A percentile compares a stretch with the other conserved stretches of the same genome.
Evolutionary conservation across 92 coral and sea anemone species (phyloP).

Genomic region (Ricordea florida): DNA sequence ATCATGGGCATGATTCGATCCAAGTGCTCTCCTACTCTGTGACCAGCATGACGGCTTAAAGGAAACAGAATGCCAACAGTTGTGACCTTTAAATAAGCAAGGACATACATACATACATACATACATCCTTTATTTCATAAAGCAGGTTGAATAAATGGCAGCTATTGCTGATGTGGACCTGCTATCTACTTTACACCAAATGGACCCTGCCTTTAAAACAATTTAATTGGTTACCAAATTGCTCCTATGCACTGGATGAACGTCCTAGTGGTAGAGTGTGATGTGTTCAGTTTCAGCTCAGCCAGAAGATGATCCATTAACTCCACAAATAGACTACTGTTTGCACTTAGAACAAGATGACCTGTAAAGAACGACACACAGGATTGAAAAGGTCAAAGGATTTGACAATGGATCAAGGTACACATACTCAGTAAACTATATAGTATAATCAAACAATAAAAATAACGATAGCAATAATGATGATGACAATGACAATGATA

Average conservation of each 20-base stretch:
- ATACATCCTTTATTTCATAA: too few species aligned
- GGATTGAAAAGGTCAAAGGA: too few species aligned
- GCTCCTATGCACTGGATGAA: slow-evolving; percentile 98
- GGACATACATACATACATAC: too few species aligned
- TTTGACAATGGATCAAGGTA: too few species aligned
- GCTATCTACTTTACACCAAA: background rate
- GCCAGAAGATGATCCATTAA: slow-evolving; percentile 86
- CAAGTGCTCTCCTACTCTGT: slow-evolving; percentile 95
- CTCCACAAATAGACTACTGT: slow-evolving; percentile 89
- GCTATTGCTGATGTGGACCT: too few species aligned
- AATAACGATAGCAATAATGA: background rate
- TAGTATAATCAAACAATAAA: background rate
- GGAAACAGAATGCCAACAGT: too few species aligned
- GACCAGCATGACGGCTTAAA: slow-evolving; percentile 99
- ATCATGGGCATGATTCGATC: slow-evolving; percentile 96
- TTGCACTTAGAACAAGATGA: slow-evolving; percentile 91
- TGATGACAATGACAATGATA: background rate
- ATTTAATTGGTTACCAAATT: slow-evolving; percentile 65
- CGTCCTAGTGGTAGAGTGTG: slow-evolving; percentile 93
- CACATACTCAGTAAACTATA: too few species aligned
- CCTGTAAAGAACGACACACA: slow-evolving; percentile 49
- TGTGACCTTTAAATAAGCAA: too few species aligned
- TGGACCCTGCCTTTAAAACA: background rate
- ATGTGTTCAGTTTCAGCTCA: slow-evolving; percentile 80
- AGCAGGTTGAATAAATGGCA: too few species aligned